Evolutionary conservation across 2,797 vertebrate species (phyloP).

Genomic region (Tympanoctomys barrerae): DNA sequence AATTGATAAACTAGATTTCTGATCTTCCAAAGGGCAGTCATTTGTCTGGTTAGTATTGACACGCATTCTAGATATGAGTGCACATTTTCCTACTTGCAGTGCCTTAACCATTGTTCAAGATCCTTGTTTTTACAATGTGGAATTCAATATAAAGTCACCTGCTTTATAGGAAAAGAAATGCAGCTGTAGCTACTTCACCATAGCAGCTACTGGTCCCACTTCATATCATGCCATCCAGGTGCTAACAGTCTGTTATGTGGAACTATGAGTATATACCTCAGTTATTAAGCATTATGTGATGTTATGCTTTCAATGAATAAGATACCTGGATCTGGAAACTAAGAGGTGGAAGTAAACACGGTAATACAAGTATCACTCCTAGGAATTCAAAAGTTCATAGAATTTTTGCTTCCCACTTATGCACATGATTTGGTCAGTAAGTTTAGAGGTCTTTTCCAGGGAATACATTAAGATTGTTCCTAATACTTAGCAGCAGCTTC

Average conservation of each 20-base stretch:
- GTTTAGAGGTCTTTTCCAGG: background rate
- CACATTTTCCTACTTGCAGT: background rate
- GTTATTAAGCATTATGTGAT: background rate
- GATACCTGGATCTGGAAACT: background rate
- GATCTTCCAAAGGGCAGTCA: slow-evolving; percentile 1
- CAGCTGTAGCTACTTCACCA: background rate
- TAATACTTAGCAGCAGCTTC: background rate
- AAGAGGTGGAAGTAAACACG: background rate
- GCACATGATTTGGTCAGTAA: background rate
- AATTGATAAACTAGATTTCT: background rate
- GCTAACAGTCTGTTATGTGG: background rate
- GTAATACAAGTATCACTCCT: background rate
- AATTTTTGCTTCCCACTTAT: background rate
- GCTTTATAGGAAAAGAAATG: background rate
- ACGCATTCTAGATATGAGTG: background rate
- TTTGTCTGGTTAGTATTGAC: background rate
- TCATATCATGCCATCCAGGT: background rate
- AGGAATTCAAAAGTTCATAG: background rate
- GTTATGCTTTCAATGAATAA: background rate
- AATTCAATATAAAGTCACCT: background rate
- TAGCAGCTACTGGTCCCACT: background rate
- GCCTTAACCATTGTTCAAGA: background rate
- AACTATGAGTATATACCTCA: background rate
- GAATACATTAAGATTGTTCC: background rate
- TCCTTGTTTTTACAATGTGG: background rate